A percentile compares a stretch with the other conserved stretches of the same genome.
Evolutionary conservation across 2,113 vertebrate species (phyloP).

Genomic region (Martes martes): DNA sequence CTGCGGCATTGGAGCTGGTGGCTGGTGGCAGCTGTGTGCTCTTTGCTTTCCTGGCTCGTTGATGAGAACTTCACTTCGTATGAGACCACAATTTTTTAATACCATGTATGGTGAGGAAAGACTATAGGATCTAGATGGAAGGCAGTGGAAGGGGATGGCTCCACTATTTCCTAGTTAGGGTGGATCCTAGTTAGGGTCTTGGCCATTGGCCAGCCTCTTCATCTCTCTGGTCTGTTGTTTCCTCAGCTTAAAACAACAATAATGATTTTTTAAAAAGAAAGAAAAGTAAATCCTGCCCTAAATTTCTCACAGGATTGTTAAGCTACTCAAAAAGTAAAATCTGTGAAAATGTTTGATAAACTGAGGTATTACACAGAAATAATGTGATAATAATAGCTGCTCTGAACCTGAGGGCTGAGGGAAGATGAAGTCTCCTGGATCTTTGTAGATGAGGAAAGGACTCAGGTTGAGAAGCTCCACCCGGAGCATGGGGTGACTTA

Average conservation of each 20-base stretch:
- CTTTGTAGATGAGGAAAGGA: background rate
- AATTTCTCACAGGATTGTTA: background rate
- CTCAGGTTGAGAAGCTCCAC: background rate
- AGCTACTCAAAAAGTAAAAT: background rate
- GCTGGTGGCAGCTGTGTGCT: background rate
- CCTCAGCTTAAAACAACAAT: background rate
- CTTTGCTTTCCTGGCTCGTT: background rate
- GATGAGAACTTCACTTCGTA: background rate
- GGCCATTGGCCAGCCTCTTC: background rate
- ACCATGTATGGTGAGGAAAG: background rate
- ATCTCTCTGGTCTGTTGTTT: background rate
- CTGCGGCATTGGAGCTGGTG: background rate
- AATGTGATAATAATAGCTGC: background rate
- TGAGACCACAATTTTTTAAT: background rate
- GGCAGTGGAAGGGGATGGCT: too few relatives aligned
- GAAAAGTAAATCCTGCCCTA: background rate
- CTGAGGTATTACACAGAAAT: background rate
- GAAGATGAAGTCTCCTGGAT: background rate
- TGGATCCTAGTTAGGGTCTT: background rate
- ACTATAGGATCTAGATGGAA: background rate
- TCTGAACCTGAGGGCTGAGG: background rate
- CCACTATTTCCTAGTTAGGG: background rate
- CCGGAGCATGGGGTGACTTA: background rate
- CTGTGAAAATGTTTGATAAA: background rate
- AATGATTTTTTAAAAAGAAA: background rate